These are phyloP conservation scores for Bothrops jararaca DNA, from an alignment of 2,113 vertebrate genomes.

Conservation along the genomic window DNA sequence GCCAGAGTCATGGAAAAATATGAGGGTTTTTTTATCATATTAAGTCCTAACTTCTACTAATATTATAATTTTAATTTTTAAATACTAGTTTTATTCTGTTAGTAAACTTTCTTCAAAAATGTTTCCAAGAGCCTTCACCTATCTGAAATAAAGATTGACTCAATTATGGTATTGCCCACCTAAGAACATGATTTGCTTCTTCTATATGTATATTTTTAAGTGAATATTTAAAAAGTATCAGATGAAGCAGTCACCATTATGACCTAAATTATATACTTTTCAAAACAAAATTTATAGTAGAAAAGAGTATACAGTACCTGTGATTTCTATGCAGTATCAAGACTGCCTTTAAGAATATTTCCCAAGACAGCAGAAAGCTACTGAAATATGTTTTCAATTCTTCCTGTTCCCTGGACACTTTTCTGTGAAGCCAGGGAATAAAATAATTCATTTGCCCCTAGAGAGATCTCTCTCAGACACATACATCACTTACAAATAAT, in stretches of 20 bases:
- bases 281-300: slow-evolving; percentile 55
- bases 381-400: slow-evolving; percentile 55
- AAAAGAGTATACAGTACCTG: slow-evolving; percentile 70
- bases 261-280: slow-evolving; percentile 19
- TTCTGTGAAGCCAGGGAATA: slow-evolving; percentile 63
- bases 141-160: background rate
- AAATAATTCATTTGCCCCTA: slow-evolving; percentile 50
- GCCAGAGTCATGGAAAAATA: background rate
- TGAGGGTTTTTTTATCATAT: background rate
- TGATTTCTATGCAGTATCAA: slow-evolving; percentile 48
- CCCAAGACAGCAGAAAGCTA: slow-evolving; percentile 60
- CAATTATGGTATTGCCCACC: background rate
- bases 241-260: slow-evolving; percentile 45
- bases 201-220: background rate
- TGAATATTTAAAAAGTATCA: slow-evolving; percentile 28
- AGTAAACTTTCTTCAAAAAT: background rate
- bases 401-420: slow-evolving; percentile 54
- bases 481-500: slow-evolving; percentile 31
- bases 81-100: background rate
- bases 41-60: background rate
- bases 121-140: background rate
- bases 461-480: slow-evolving; percentile 42
- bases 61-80: background rate
- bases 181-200: background rate
- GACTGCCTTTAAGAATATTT: slow-evolving; percentile 26